phyloP scores from a whole-genome alignment of 2,888 invertebrate species.

The Lepidochrysops patricia region DNA sequence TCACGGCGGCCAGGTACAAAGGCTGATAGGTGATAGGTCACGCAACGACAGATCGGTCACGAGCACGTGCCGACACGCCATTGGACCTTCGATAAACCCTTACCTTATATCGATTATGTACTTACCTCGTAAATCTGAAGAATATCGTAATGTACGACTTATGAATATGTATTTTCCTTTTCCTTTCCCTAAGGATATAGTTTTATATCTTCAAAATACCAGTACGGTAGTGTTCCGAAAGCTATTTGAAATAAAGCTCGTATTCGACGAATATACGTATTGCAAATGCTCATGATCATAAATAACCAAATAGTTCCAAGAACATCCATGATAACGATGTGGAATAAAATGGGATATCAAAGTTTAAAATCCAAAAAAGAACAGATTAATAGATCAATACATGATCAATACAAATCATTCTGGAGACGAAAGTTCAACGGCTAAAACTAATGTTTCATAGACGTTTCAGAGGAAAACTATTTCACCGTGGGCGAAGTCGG shows the following conservation, averaged over 20 bases:
- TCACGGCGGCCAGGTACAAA: conserved; percentile 49
- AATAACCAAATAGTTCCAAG: no score
- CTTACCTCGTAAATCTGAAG: conserved; percentile 9
- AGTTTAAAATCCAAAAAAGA: no score
- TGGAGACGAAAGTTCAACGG: no score
- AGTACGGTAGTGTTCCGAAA: background rate
- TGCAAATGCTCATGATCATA: no score
- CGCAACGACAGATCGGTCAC: conserved; percentile 48
- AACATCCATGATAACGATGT: no score
- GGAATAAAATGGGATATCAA: background rate
- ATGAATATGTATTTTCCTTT: background rate
- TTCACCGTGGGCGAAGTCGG: no score
- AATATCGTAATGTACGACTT: background rate
- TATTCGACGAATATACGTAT: no score
- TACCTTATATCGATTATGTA: conserved; percentile 15
- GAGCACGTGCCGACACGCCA: conserved; percentile 30
- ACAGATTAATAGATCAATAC: no score
- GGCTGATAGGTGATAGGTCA: conserved; percentile 43
- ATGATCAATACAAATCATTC: no score
- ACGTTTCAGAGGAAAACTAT: no score
- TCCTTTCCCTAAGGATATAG: background rate
- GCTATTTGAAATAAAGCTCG: background rate
- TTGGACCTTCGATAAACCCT: conserved; percentile 22
- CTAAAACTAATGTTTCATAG: no score
- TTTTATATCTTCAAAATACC: background rate